Base-by-base conservation (phyloP, 1,140 invertebrate species). In the Ostrea edulis region DNA sequence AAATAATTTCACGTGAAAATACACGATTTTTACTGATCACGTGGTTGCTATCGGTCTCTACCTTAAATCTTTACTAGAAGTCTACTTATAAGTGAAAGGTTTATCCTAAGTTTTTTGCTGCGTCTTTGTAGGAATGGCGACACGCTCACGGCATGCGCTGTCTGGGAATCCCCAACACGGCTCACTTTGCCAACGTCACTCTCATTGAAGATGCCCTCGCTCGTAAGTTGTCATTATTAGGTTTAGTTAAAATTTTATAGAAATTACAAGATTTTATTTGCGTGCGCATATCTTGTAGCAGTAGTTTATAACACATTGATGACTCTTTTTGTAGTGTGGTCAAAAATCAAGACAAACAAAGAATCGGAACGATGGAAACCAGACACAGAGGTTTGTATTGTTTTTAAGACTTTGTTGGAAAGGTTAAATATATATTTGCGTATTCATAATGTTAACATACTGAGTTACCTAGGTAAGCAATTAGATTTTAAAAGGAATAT, bases 141-240 rank as follows among this genome's bases (percentile, higher is more conserved):
- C 99, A 99, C 95, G 99, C 99, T 53, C 99, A 99, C 95, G 99
- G 99, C 22, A 99, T 99, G 99, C 89, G 94, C 82, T 99, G 99
- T 95, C 96, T 99, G 2, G 98, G 99, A 9, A 99, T 99, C 92
- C 99, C 99, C 0, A 99, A 99, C 95, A 99, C 99, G 0, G 99
- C 99, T 12, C 99, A 99, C 96, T 99, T 99, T 96, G 99, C 99
- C 11, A 99, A 99, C 95, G 99, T 99, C 8, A 99, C 99, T 9
- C 98, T 98, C 92, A 99, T 99, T 93, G 98, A 99, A 95, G 99
- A 99, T 96, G 99, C 99, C 7, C 96, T 99, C 68, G 97, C 97
- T 82, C 95, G 97, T 97, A 96, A 96, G 55, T 14, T 58, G 8
- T 58, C 55, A 11, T 2, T 44, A 5, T 44, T 44, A 5, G 35